Conservation (phyloP, 2,113 vertebrate species). For the Mungos mungo region DNA sequence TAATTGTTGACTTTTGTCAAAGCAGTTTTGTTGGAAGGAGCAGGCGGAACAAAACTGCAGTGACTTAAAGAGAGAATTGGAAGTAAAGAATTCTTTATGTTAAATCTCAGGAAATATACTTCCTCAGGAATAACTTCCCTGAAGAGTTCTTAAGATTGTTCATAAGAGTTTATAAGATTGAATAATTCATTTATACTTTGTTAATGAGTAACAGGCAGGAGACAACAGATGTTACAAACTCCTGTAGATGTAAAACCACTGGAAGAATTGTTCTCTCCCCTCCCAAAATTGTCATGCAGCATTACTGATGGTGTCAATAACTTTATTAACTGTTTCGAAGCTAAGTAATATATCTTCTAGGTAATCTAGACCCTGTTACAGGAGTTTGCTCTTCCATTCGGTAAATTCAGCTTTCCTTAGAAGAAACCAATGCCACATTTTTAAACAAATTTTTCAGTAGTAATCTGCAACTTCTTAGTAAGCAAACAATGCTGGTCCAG, state of each 20-base stretch:
- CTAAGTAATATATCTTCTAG: neutral
- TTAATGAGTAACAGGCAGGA: neutral
- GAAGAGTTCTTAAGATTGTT: neutral
- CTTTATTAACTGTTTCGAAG: neutral
- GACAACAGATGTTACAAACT: neutral
- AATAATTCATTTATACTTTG: neutral
- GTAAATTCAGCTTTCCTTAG: neutral
- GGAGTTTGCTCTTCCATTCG: neutral
- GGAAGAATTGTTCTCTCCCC: neutral
- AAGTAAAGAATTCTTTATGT: constrained; percentile 18
- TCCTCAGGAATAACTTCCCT: neutral
- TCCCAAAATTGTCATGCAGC: neutral
- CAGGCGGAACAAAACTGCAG: neutral
- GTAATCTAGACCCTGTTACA: neutral
- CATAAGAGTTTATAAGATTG: neutral
- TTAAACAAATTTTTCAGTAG: neutral
- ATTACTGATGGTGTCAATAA: neutral
- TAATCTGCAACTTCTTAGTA: neutral
- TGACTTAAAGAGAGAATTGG: neutral
- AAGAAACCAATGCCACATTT: neutral
- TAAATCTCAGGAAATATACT: neutral
- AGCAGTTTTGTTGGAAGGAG: neutral
- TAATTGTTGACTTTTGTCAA: neutral
- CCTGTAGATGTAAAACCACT: neutral
- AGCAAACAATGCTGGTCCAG: neutral